phyloP scores from a whole-genome alignment of 2,888 invertebrate species.

The Philonicus albiceps region DNA sequence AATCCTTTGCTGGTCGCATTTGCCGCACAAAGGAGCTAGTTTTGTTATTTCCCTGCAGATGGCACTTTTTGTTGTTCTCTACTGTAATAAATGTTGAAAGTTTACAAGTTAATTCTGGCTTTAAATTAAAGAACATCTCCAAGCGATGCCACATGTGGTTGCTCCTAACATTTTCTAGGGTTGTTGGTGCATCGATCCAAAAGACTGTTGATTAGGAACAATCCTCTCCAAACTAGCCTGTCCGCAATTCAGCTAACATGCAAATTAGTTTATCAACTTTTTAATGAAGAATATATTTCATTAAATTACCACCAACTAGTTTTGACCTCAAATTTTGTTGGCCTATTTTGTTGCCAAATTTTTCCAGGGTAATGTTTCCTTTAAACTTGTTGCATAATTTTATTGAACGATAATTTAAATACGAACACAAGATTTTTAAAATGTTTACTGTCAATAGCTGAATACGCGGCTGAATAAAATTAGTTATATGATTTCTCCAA shows the following conservation, averaged over 20 bases:
- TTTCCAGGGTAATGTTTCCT: too few relatives aligned
- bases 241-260: background rate
- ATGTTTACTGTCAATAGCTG: too few relatives aligned
- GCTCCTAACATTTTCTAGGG: conserved; percentile 5
- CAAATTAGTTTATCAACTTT: conserved; percentile 20
- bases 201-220: conserved; percentile 16
- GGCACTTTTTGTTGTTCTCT: background rate
- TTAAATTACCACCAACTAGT: background rate
- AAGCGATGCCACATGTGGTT: conserved; percentile 1
- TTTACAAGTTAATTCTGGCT: conserved; percentile 22
- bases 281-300: conserved; percentile 13
- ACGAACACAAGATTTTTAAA: too few relatives aligned
- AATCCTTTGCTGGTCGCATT: background rate
- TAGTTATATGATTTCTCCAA: too few relatives aligned
- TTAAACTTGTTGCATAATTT: too few relatives aligned
- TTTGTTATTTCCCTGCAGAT: conserved; percentile 30
- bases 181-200: background rate
- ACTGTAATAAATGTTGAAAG: conserved; percentile 21
- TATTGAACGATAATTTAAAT: too few relatives aligned
- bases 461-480: too few relatives aligned
- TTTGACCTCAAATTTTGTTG: background rate
- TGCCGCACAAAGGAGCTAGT: conserved; percentile 2
- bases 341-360: too few relatives aligned
- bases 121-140: conserved; percentile 20
- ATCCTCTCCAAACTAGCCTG: background rate